phyloP scores from a whole-genome alignment of 2,113 vertebrate genomes.

The Lagopus muta region DNA sequence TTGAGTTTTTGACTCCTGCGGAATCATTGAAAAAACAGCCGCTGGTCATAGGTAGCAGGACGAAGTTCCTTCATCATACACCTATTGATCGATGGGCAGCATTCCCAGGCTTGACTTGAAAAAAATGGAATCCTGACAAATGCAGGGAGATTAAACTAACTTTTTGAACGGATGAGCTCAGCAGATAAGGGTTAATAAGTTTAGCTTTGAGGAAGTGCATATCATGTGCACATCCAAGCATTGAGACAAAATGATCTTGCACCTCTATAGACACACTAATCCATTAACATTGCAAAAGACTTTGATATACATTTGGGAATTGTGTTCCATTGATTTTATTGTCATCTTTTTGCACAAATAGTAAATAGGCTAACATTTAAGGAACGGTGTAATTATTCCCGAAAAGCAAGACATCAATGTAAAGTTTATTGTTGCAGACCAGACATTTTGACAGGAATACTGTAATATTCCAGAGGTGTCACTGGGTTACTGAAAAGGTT shows the following conservation, averaged over 20 bases:
- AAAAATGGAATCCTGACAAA: slow-evolving; percentile 6
- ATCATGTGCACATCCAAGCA: background rate
- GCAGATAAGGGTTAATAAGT: slow-evolving; percentile 42
- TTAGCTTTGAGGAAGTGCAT: background rate
- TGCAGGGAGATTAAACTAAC: slow-evolving; percentile 21
- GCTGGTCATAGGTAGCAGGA: slow-evolving; percentile 72
- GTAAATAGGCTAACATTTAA: slow-evolving; percentile 82
- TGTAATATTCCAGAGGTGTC: slow-evolving; percentile 66
- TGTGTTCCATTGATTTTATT: slow-evolving; percentile 81
- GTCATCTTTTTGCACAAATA: slow-evolving; percentile 81
- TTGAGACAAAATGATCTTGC: slow-evolving; percentile 32
- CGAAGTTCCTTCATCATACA: slow-evolving; percentile 71
- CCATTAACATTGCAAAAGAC: slow-evolving; percentile 77
- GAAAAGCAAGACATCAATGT: slow-evolving; percentile 85
- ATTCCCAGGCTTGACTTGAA: background rate
- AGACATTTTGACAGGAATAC: slow-evolving; percentile 75
- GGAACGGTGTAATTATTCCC: slow-evolving; percentile 80
- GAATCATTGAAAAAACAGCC: slow-evolving; percentile 76
- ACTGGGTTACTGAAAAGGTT: slow-evolving; percentile 74
- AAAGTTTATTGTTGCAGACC: slow-evolving; percentile 78
- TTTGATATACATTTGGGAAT: slow-evolving; percentile 77
- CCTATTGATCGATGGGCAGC: slow-evolving; percentile 69
- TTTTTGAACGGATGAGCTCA: slow-evolving; percentile 40
- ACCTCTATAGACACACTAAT: slow-evolving; percentile 36
- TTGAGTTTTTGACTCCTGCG: slow-evolving; percentile 83